phyloP scores from a whole-genome alignment of 2,113 vertebrate genomes.

The Pedetes capensis region DNA sequence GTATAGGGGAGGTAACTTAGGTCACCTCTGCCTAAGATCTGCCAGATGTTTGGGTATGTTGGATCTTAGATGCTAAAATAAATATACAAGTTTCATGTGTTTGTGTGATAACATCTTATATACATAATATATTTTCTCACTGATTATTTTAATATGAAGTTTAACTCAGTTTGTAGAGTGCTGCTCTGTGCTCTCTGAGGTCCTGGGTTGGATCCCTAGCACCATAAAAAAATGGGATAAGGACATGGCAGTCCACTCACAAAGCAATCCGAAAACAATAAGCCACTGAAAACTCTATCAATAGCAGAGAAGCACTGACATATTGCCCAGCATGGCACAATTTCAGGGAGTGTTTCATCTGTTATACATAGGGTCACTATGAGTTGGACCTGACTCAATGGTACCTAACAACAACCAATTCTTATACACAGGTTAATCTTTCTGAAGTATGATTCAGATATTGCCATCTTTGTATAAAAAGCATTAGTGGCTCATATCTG shows the following conservation, averaged over 20 bases:
- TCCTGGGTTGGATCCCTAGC: no score
- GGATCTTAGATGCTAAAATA: background rate
- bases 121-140: background rate
- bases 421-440: background rate
- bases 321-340: no score
- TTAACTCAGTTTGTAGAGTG: no score
- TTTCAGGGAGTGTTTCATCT: no score
- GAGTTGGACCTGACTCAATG: no score
- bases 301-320: no score
- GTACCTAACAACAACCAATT: slow-evolving; percentile 19
- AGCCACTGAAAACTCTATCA: no score
- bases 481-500: background rate
- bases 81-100: background rate
- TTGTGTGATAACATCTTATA: background rate
- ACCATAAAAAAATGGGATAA: no score
- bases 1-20: background rate
- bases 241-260: no score
- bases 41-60: background rate
- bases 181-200: no score
- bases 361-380: no score
- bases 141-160: slow-evolving; percentile 34
- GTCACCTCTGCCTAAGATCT: background rate
- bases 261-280: no score
- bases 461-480: background rate
- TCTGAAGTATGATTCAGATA: background rate